These are phyloP conservation scores for Plodia interpunctella DNA, from an alignment of 1,140 invertebrate genomes.

Conservation along the genomic window DNA sequence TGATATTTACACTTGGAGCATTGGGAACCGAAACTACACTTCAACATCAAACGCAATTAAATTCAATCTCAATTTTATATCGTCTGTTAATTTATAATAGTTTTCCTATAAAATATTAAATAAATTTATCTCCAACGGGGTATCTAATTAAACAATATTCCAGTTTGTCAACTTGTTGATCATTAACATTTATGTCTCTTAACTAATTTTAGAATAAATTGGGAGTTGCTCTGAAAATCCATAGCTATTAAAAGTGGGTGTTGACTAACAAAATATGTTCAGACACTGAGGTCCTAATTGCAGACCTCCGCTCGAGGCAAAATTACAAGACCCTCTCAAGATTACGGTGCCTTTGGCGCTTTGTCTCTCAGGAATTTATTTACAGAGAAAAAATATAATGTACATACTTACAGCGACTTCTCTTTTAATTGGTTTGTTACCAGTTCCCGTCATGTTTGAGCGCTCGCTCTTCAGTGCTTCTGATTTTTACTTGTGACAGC, in stretches of 20 bases:
- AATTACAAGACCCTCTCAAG: conserved; percentile 25
- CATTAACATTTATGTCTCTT: not conserved
- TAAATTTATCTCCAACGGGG: not conserved
- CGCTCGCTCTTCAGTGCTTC: conserved; percentile 11
- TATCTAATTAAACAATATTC: not conserved
- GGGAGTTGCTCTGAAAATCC: no score
- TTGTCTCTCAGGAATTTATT: conserved; percentile 19
- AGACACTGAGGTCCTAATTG: conserved; percentile 16
- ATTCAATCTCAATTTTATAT: no score
- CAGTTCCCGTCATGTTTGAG: conserved; percentile 20
- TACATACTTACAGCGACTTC: conserved; percentile 15
- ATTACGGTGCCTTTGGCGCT: conserved; percentile 12
- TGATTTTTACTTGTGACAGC: conserved; percentile 16
- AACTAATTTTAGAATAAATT: not conserved
- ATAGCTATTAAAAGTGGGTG: conserved; percentile 15
- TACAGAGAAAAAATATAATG: conserved; percentile 17
- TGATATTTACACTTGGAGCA: no score
- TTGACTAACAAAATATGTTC: conserved; percentile 19
- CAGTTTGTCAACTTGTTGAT: not conserved
- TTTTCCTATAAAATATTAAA: not conserved
- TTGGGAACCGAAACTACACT: no score
- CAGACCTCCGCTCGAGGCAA: conserved; percentile 10
- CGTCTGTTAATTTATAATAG: not conserved
- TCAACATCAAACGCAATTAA: no score
- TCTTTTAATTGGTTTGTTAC: conserved; percentile 26